A percentile compares a stretch with the other conserved stretches of the same genome.
These are phyloP conservation scores for Hirundo rustica DNA, from an alignment of 2,797 vertebrate species.

Conservation along the genomic window DNA sequence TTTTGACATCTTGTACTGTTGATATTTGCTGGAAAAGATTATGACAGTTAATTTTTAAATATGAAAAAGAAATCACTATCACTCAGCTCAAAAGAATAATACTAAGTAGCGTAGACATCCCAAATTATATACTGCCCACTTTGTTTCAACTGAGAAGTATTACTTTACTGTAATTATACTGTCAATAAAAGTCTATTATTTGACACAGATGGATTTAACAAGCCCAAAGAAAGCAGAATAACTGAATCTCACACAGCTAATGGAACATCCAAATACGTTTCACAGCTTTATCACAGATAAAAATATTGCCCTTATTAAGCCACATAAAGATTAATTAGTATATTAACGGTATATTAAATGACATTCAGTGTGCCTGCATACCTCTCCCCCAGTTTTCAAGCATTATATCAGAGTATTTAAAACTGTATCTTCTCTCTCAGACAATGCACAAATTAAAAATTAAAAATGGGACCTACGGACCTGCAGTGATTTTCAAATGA, in stretches of 20 bases:
- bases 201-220: background rate
- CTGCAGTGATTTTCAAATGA: slow-evolving; percentile 99
- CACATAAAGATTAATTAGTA: background rate
- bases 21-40: slow-evolving; percentile 89
- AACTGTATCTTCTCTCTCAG: background rate
- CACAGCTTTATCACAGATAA: background rate
- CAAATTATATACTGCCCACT: background rate
- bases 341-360: background rate
- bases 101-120: background rate
- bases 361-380: background rate
- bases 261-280: background rate
- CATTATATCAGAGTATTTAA: background rate
- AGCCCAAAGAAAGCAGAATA: background rate
- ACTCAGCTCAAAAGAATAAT: slow-evolving; percentile 22
- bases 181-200: background rate
- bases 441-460: background rate
- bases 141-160: background rate
- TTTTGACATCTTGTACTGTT: slow-evolving; percentile 99
- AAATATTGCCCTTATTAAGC: background rate
- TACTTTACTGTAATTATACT: background rate
- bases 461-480: slow-evolving; percentile 67
- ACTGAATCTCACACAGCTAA: background rate
- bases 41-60: slow-evolving; percentile 38
- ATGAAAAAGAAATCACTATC: background rate
- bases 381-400: background rate